These are phyloP conservation scores for Sebastes steindachneri DNA, from an alignment of 2,797 vertebrate species.

Conservation along the genomic window DNA sequence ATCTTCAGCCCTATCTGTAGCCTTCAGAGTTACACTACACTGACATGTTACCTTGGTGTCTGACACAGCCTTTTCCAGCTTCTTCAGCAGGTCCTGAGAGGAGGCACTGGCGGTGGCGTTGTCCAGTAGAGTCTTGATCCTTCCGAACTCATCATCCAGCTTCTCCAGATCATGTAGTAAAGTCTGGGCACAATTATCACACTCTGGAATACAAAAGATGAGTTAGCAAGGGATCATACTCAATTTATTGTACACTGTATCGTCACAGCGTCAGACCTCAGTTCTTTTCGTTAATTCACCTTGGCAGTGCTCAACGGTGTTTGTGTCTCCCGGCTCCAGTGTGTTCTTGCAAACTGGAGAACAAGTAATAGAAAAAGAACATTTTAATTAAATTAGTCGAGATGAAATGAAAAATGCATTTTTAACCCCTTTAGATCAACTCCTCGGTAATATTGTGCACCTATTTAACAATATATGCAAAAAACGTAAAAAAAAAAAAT, in stretches of 20 bases:
- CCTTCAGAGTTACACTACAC: neutral
- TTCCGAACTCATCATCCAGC: constrained; percentile 83
- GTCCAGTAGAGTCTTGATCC: constrained; percentile 86
- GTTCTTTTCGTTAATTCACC: constrained; percentile 75
- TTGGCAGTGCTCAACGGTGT: constrained; percentile 86
- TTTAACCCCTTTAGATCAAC: neutral
- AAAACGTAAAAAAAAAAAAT: no score
- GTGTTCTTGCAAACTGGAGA: constrained; percentile 89
- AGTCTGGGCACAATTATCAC: constrained; percentile 91
- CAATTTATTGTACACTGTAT: neutral
- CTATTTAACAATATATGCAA: no score
- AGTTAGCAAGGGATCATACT: neutral
- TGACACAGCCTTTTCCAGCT: constrained; percentile 84
- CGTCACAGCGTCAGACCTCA: neutral
- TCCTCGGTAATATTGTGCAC: no score
- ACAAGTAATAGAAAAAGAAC: constrained; percentile 2
- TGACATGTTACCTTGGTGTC: constrained; percentile 87
- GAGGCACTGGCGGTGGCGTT: constrained; percentile 75
- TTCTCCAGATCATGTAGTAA: constrained; percentile 88
- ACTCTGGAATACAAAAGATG: constrained; percentile 81
- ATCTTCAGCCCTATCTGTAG: neutral
- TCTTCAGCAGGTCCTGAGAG: constrained; percentile 83
- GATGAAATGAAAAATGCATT: neutral
- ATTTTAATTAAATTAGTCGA: neutral
- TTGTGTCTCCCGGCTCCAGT: constrained; percentile 89